phyloP scores from a whole-genome alignment of 2,113 vertebrate species.

The Himantopus leucocephalus region DNA sequence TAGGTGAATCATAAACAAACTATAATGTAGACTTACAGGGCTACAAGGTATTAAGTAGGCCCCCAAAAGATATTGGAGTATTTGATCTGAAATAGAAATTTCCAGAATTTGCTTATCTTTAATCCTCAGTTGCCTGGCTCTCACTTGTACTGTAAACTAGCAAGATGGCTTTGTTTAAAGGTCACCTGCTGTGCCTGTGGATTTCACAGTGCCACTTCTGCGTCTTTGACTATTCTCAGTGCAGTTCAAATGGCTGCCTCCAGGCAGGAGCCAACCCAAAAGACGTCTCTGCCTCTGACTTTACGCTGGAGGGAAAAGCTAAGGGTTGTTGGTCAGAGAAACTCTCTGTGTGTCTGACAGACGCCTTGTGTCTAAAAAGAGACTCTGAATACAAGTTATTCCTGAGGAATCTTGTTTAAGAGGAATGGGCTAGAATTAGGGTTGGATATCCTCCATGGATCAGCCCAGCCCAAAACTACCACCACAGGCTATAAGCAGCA shows the following conservation, averaged over 20 bases:
- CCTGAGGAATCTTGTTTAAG: neutral
- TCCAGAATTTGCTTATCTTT: neutral
- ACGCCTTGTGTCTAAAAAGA: neutral
- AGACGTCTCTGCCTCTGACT: neutral
- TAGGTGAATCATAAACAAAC: neutral
- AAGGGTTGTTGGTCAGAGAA: neutral
- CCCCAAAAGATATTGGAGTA: neutral
- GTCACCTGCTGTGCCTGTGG: neutral
- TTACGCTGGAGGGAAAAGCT: neutral
- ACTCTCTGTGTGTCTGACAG: neutral
- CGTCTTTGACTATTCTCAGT: neutral
- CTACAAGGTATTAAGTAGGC: neutral
- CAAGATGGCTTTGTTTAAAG: neutral
- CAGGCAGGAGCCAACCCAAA: neutral
- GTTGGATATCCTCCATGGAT: neutral
- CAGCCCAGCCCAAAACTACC: neutral
- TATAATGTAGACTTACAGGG: neutral
- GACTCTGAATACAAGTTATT: neutral
- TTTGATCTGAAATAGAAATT: neutral
- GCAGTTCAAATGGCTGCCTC: neutral
- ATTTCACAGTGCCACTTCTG: neutral
- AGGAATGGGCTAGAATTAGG: neutral
- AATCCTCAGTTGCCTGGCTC: neutral
- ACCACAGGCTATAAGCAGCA: neutral
- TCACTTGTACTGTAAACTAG: neutral